These are phyloP conservation scores for Philaethria dido DNA, from an alignment of 2,888 invertebrate genomes.

Conservation along the genomic window DNA sequence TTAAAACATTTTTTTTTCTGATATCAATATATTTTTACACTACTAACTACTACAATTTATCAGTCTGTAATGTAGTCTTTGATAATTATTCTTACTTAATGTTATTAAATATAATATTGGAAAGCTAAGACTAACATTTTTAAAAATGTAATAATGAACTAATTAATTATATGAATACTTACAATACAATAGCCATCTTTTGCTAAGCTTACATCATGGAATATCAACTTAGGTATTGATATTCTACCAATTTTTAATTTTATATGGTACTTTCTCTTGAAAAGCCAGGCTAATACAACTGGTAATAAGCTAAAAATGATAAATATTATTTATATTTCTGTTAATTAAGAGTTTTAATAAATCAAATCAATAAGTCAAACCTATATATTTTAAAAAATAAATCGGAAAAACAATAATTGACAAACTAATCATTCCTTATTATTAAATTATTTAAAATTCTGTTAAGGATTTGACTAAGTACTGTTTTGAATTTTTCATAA, in stretches of 20 bases:
- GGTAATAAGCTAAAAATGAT: slow-evolving; percentile 88
- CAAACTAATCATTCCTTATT: background rate
- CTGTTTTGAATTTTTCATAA: background rate
- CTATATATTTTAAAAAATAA: background rate
- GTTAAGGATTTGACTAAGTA: background rate
- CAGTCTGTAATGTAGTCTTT: too few relatives aligned
- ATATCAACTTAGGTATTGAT: slow-evolving; percentile 89
- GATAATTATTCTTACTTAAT: too few relatives aligned
- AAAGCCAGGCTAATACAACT: slow-evolving; percentile 89
- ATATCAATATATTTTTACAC: too few relatives aligned
- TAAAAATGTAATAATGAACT: background rate
- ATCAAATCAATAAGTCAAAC: background rate
- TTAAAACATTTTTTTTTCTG: too few relatives aligned
- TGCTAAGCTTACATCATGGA: slow-evolving; percentile 91
- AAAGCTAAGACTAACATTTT: background rate
- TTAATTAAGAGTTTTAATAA: background rate
- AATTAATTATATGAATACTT: slow-evolving; percentile 60
- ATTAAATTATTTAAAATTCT: background rate
- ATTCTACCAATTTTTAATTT: slow-evolving; percentile 92
- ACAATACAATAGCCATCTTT: slow-evolving; percentile 91
- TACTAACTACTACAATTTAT: too few relatives aligned
- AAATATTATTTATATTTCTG: slow-evolving; percentile 30
- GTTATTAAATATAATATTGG: too few relatives aligned
- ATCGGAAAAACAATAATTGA: background rate
- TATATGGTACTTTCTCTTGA: slow-evolving; percentile 91